Evolutionary conservation across 2,888 invertebrate genomes (phyloP).

Genomic region (Drosophila lutescens): DNA sequence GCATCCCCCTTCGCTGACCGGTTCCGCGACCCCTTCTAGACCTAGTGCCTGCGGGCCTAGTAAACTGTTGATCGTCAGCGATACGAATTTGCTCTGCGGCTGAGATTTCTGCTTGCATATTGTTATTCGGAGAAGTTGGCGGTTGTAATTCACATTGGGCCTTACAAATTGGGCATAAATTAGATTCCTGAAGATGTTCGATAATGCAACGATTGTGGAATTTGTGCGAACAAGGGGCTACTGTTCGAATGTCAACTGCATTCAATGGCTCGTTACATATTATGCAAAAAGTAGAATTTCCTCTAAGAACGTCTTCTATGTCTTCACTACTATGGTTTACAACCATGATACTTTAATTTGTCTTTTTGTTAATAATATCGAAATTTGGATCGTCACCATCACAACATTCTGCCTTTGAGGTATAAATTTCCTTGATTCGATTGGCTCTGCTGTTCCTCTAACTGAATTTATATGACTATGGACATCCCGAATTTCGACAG

Average conservation of each 20-base stretch:
- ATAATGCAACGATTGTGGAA: not conserved
- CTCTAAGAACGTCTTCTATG: no score
- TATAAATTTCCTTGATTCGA: no score
- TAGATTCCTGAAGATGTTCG: not conserved
- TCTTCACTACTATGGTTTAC: no score
- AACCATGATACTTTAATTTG: no score
- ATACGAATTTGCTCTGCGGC: not conserved
- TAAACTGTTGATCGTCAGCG: not conserved
- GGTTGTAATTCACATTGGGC: not conserved
- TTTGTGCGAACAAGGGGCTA: not conserved
- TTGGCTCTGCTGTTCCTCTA: not conserved
- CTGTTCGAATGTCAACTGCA: not conserved
- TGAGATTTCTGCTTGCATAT: not conserved
- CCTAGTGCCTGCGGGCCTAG: not conserved
- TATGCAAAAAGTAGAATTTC: no score
- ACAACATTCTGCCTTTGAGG: no score
- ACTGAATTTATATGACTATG: not conserved
- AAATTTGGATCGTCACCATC: not conserved
- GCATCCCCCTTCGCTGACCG: not conserved
- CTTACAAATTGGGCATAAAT: not conserved
- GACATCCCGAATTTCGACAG: not conserved
- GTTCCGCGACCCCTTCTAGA: not conserved
- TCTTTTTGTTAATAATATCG: no score
- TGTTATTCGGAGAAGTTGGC: not conserved
- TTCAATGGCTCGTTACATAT: slow-evolving; percentile 2